Conservation (phyloP, 2,797 vertebrate genomes). For the Esox lucius region DNA sequence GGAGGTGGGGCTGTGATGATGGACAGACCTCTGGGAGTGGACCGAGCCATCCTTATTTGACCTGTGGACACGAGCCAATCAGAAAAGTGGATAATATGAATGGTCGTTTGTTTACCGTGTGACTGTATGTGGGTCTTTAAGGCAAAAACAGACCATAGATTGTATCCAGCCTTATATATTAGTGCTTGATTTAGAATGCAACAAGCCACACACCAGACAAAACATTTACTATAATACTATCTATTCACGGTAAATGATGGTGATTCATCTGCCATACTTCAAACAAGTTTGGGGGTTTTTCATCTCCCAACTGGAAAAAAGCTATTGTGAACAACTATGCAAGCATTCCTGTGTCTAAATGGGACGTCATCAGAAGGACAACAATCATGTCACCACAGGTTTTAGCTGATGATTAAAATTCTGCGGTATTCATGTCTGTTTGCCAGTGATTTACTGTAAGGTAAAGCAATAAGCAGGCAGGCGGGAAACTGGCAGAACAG, state of each 20-base stretch:
- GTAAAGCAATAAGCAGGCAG: slow-evolving; percentile 35
- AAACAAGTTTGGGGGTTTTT: neutral
- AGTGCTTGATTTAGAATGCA: neutral
- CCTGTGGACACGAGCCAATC: slow-evolving; percentile 70
- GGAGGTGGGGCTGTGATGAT: slow-evolving; percentile 95
- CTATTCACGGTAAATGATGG: neutral
- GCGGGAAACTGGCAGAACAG: slow-evolving; percentile 61
- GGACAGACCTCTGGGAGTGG: slow-evolving; percentile 81
- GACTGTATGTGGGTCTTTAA: neutral
- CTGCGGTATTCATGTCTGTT: slow-evolving; percentile 51
- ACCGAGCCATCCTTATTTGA: slow-evolving; percentile 84
- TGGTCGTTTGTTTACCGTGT: neutral
- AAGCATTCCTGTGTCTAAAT: slow-evolving; percentile 47
- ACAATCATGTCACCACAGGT: slow-evolving; percentile 55
- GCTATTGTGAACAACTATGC: slow-evolving; percentile 4
- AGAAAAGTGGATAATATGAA: neutral
- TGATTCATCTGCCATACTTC: slow-evolving; percentile 22
- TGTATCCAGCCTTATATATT: neutral
- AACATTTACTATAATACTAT: neutral
- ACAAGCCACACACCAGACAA: neutral
- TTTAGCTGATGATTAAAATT: slow-evolving; percentile 47
- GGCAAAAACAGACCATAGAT: neutral
- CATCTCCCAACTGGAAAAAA: slow-evolving; percentile 6
- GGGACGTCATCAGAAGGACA: slow-evolving; percentile 40
- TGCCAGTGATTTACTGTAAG: slow-evolving; percentile 39